phyloP scores from a whole-genome alignment of 2,888 invertebrate species.

The Heterodera filipjevi region DNA sequence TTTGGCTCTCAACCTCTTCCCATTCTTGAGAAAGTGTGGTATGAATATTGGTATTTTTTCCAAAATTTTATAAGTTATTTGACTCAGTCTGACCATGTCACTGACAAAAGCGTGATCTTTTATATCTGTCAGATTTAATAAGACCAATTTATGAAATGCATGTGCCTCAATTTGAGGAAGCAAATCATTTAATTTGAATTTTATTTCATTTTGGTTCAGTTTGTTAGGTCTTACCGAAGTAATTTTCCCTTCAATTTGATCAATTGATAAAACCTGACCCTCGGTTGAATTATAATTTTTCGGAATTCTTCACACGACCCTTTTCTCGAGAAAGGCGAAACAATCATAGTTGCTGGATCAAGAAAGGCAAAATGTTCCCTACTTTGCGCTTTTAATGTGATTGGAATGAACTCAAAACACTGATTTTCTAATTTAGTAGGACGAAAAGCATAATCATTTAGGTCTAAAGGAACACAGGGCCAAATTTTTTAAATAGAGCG shows the following conservation, averaged over 20 bases:
- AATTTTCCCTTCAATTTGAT: constrained; percentile 18
- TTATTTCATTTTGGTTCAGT: not conserved
- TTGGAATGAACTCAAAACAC: constrained; percentile 10
- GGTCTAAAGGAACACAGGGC: constrained; percentile 13
- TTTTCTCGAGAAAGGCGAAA: not conserved
- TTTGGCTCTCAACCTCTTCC: constrained; percentile 15
- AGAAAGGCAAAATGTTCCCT: not conserved
- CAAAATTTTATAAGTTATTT: not conserved
- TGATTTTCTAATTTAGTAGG: not conserved
- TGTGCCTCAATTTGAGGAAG: not conserved
- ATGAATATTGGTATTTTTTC: not conserved
- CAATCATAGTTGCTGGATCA: not conserved
- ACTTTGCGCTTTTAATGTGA: not conserved
- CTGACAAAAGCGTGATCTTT: constrained; percentile 15
- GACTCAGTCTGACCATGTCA: not conserved
- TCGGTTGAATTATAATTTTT: not conserved
- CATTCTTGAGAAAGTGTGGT: constrained; percentile 1
- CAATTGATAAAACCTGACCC: not conserved
- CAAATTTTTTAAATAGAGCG: not conserved
- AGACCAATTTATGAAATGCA: not conserved
- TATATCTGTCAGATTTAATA: constrained; percentile 12
- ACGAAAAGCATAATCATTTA: not conserved
- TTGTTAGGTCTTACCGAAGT: constrained; percentile 13
- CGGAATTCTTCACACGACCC: constrained; percentile 6
- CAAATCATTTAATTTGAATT: not conserved